Percentiles rank a stretch among this genome's conserved stretches.
Conservation (phyloP, 2,113 vertebrate species). For the Microtus montanus region DNA sequence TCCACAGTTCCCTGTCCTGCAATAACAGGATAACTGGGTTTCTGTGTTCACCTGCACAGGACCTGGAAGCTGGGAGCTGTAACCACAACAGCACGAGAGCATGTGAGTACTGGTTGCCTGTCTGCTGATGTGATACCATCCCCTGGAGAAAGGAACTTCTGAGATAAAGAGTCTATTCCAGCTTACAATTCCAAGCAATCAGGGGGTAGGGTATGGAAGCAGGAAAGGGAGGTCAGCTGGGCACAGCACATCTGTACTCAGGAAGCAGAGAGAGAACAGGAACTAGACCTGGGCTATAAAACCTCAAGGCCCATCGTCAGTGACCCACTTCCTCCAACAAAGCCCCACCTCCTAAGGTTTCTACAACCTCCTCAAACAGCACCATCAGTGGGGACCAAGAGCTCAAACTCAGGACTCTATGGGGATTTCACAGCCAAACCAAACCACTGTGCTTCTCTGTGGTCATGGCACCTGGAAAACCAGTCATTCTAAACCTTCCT, state of each 20-base stretch:
- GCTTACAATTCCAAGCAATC: not conserved
- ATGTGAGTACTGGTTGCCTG: too few relatives aligned
- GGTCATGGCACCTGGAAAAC: not conserved
- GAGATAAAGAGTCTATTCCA: not conserved
- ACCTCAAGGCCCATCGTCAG: not conserved
- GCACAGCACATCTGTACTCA: not conserved
- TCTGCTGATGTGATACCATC: not conserved
- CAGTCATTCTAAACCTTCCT: not conserved
- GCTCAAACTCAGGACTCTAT: not conserved
- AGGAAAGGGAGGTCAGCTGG: not conserved
- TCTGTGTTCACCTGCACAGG: too few relatives aligned
- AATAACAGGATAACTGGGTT: rapidly evolving
- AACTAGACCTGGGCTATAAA: not conserved
- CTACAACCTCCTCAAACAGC: not conserved
- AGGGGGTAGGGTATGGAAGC: too few relatives aligned
- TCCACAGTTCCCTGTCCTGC: rapidly evolving
- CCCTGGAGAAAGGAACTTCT: too few relatives aligned
- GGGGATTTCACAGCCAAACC: not conserved
- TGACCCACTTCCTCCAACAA: not conserved
- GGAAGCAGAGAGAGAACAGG: not conserved
- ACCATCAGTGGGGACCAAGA: not conserved
- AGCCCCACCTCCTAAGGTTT: too few relatives aligned
- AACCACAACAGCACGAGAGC: not conserved
- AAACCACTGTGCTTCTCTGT: not conserved
- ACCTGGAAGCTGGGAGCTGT: not conserved